A percentile compares a stretch with the other conserved stretches of the same genome.
phyloP scores from a whole-genome alignment of 2,888 invertebrate genomes.

The Bembecia ichneumoniformis region DNA sequence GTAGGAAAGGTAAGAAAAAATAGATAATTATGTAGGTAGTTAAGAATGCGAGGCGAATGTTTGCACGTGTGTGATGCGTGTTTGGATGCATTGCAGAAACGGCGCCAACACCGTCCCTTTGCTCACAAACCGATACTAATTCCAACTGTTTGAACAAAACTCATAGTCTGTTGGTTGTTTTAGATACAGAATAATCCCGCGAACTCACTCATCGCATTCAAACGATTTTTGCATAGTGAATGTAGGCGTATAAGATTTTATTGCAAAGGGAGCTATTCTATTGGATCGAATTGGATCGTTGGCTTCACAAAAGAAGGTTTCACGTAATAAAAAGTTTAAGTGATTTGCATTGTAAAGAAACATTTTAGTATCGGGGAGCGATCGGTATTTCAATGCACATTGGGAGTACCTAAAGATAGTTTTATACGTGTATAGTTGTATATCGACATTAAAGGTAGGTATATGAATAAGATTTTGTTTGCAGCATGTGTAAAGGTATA shows the following conservation, averaged over 20 bases:
- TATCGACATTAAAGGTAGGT: too few species aligned
- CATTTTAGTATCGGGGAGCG: slow-evolving; percentile 3
- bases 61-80: too few species aligned
- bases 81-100: too few species aligned
- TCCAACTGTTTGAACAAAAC: too few species aligned
- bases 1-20: too few species aligned
- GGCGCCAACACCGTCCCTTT: too few species aligned
- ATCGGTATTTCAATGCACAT: background rate
- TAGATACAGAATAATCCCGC: slow-evolving; percentile 24
- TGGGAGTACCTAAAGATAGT: background rate
- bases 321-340: slow-evolving; percentile 29
- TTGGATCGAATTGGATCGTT: slow-evolving; percentile 26
- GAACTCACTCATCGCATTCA: slow-evolving; percentile 19
- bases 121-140: too few species aligned
- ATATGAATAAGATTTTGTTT: too few species aligned
- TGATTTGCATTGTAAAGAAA: slow-evolving; percentile 21
- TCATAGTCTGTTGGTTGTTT: too few species aligned
- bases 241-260: slow-evolving; percentile 56
- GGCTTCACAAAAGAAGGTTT: slow-evolving; percentile 27
- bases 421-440: background rate
- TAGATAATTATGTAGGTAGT: too few species aligned
- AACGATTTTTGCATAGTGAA: slow-evolving; percentile 52
- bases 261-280: slow-evolving; percentile 32
- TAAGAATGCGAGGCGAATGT: too few species aligned
- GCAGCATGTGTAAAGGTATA: too few species aligned